These are phyloP conservation scores for Urocolius indicus DNA, from an alignment of 2,113 vertebrate genomes.

Conservation along the genomic window DNA sequence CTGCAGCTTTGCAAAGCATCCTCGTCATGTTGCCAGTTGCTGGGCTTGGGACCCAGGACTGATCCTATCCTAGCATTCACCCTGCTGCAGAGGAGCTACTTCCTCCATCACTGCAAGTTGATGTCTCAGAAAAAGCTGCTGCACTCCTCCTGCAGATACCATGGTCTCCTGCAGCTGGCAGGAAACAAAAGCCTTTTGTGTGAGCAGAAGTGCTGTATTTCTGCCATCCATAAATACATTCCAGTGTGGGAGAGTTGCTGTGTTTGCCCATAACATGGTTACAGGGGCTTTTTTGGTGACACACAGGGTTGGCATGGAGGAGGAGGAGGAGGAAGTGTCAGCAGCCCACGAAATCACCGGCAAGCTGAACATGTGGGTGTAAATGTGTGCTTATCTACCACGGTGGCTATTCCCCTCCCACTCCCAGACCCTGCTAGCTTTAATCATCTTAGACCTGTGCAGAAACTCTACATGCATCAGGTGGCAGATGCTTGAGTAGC, in stretches of 20 bases:
- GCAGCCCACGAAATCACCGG: not conserved
- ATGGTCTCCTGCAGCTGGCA: not conserved
- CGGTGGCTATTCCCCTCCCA: not conserved
- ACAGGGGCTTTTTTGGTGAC: accelerated
- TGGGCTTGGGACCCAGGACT: accelerated
- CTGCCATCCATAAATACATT: not conserved
- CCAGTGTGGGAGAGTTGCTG: not conserved
- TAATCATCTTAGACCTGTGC: not conserved
- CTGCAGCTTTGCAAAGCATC: not conserved
- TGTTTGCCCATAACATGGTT: not conserved
- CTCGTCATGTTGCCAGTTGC: not conserved
- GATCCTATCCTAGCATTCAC: accelerated
- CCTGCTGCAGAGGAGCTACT: not conserved
- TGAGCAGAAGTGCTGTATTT: not conserved
- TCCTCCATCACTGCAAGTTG: not conserved
- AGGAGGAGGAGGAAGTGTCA: not conserved
- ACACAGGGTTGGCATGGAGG: not conserved
- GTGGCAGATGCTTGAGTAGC: not conserved
- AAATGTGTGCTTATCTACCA: not conserved
- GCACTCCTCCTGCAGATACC: not conserved
- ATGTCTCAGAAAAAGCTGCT: not conserved
- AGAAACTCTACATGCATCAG: not conserved
- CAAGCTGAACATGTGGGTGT: not conserved
- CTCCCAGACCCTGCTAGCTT: not conserved
- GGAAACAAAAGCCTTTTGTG: not conserved